Conservation (phyloP, 2,113 vertebrate genomes). For the Ameiurus melas region DNA sequence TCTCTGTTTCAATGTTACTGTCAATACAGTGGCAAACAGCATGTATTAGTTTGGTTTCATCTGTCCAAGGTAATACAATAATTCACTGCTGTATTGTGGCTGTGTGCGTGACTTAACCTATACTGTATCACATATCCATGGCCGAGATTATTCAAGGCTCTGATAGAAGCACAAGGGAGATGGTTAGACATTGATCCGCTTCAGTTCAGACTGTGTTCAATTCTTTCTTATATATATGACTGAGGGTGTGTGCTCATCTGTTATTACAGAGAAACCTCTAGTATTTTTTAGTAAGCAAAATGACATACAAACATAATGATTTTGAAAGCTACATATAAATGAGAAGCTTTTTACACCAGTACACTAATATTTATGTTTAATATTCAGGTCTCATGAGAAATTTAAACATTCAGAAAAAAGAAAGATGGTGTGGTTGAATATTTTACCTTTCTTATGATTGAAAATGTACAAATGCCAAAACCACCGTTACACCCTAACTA, state of each 20-base stretch:
- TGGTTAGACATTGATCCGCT: neutral
- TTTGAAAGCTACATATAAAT: neutral
- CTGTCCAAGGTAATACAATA: slow-evolving; percentile 1
- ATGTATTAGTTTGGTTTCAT: slow-evolving; percentile 9
- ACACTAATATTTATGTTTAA: neutral
- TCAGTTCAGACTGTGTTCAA: neutral
- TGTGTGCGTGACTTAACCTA: neutral
- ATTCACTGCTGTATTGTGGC: neutral
- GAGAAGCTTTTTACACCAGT: neutral
- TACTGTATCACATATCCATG: neutral
- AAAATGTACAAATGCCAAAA: neutral
- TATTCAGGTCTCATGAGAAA: neutral
- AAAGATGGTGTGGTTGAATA: neutral
- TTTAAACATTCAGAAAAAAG: neutral
- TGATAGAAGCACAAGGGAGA: neutral
- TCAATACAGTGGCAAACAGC: neutral
- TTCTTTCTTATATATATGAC: neutral
- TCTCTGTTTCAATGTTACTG: neutral
- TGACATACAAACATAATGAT: neutral
- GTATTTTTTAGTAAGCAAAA: neutral
- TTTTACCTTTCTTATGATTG: neutral
- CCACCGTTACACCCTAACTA: neutral
- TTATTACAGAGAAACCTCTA: neutral
- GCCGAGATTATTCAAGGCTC: neutral
- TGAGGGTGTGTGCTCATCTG: neutral